These are phyloP conservation scores for Cyanoderma ruficeps DNA, from an alignment of 2,113 vertebrate genomes.

Conservation along the genomic window DNA sequence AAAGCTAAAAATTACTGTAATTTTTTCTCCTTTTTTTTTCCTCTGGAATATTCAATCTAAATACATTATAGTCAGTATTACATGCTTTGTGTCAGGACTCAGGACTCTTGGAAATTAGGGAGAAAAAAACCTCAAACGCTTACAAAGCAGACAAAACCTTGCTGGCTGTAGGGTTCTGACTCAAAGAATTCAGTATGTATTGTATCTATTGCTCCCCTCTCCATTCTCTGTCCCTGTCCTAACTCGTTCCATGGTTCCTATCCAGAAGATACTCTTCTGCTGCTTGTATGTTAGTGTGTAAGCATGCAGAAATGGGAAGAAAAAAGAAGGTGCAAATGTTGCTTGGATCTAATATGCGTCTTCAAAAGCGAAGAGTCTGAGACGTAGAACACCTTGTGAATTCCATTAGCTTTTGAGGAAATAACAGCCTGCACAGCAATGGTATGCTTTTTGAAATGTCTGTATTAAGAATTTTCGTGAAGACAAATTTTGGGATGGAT, in stretches of 20 bases:
- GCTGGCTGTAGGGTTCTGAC: not conserved
- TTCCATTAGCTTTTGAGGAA: not conserved
- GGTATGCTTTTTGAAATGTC: not conserved
- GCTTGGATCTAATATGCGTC: not conserved
- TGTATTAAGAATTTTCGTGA: not conserved
- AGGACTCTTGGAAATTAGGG: not conserved
- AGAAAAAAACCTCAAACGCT: not conserved
- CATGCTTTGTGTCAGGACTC: not conserved
- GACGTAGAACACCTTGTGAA: not conserved
- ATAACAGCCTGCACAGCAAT: not conserved
- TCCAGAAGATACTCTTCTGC: not conserved
- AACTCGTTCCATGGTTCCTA: not conserved
- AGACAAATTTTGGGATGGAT: not conserved
- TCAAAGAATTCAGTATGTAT: not conserved
- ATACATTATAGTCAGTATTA: not conserved
- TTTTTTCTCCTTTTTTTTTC: not conserved
- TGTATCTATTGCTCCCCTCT: not conserved
- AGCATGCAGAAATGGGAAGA: not conserved
- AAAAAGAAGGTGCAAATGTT: not conserved
- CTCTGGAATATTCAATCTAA: not conserved
- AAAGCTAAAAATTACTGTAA: not conserved
- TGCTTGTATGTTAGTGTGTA: not conserved
- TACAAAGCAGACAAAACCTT: not conserved
- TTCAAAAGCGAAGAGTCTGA: not conserved
- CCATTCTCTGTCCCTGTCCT: fast-evolving